Evolutionary conservation across 2,888 invertebrate genomes (phyloP), one percentile per base, ranked within the genome.

Genomic region (Plagodis dolabraria): DNA sequence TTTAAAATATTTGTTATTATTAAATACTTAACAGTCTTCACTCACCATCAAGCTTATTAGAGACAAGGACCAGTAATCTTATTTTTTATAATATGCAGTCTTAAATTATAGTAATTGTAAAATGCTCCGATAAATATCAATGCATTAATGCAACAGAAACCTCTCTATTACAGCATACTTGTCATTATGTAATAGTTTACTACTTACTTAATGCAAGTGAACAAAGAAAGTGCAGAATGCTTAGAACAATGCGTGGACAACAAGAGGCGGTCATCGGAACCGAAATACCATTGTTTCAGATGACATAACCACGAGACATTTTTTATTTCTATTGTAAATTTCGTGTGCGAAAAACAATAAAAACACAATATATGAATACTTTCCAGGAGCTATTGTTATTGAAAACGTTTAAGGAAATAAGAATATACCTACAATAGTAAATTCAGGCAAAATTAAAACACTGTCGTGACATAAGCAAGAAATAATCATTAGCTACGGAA

Each of bases 241-340:
- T 67, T 67, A 65, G 79, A 82, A 88, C 86, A 87, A 86, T 85
- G 75, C 75, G 64, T 76, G 77, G 80, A 80, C 79, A 73, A 47
- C 53, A 63, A 52, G 59, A 42, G 59, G 64, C 76, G 75, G 77
- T 76, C 78, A 81, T 72, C 65, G 77, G 76, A 81, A 80, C 79
- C 33, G 68, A 55, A 59, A 67, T 73, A 63, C 72, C 70, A 76
- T 74, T 75, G 75, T 76, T 74, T 76, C 65, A 70, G 69, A 62
- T 77, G 76, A 79, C 71, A 78, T 77, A 79, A 79, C 56, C 12
- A 12, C 11, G 52, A 48, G 33, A 55, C 34, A 45, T 55, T 52
- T 55, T 53, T 50, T 53, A 49, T 11, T 46, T 35, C 42, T 11
- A 35, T 46, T 50, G 35, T 55, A 22, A 22, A 22, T 22, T 22